Percentiles rank a stretch among this genome's conserved stretches.
Evolutionary conservation across 2,797 vertebrate genomes (phyloP).

Genomic region (Takifugu rubripes): DNA sequence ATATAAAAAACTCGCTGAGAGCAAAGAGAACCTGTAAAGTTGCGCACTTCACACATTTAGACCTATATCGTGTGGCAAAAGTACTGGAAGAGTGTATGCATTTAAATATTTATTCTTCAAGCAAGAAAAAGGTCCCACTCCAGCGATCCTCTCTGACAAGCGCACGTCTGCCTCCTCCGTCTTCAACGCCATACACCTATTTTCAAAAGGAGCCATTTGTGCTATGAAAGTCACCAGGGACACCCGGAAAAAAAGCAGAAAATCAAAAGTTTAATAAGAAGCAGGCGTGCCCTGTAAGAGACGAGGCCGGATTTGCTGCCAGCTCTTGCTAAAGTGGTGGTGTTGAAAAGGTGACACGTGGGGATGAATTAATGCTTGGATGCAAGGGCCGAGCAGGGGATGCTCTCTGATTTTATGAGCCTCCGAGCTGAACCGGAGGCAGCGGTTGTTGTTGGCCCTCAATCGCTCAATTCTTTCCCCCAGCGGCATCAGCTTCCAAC

Average conservation of each 20-base stretch:
- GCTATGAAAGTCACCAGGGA: conserved; percentile 55
- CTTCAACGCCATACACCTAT: conserved; percentile 59
- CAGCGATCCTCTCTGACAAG: too few species aligned
- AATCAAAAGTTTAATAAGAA: conserved; percentile 74
- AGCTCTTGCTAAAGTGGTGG: conserved; percentile 54
- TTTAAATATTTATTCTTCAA: too few species aligned
- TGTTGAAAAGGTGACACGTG: conserved; percentile 38
- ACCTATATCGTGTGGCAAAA: conserved; percentile 17
- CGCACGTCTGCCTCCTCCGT: conserved; percentile 13
- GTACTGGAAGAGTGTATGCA: neutral
- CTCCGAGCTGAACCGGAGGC: conserved; percentile 52
- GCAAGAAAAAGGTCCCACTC: too few species aligned
- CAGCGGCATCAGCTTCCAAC: conserved; percentile 39
- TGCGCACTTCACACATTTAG: conserved; percentile 9
- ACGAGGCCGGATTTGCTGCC: conserved; percentile 60
- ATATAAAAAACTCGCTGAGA: conserved; percentile 16
- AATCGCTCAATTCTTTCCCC: conserved; percentile 50
- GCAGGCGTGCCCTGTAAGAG: conserved; percentile 70
- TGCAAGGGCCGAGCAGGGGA: conserved; percentile 58
- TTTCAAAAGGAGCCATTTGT: conserved; percentile 59
- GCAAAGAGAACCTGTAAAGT: conserved; percentile 11
- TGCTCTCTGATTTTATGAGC: conserved; percentile 57
- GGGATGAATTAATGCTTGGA: conserved; percentile 63
- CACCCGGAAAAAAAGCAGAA: conserved; percentile 23
- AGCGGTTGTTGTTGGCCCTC: conserved; percentile 44